These are phyloP conservation scores for Rhaphigaster nebulosa DNA, from an alignment of 2,888 invertebrate species.

Conservation along the genomic window DNA sequence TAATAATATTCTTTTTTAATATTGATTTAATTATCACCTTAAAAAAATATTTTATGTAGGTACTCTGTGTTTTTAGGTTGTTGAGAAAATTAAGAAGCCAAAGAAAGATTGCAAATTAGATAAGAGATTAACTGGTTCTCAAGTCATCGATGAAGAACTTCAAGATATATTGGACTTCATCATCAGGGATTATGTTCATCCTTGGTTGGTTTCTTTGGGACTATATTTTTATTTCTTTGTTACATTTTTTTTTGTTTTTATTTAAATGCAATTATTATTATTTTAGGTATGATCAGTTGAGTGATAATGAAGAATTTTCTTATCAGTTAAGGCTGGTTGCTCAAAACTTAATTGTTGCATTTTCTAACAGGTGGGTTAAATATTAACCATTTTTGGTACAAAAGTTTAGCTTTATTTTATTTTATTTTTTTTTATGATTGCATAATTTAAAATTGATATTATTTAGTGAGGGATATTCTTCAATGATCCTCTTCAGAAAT, in stretches of 20 bases:
- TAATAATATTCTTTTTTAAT: background rate
- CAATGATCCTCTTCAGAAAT: no score
- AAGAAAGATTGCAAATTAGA: slow-evolving; percentile 67
- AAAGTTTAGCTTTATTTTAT: background rate
- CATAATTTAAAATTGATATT: background rate
- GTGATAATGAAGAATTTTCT: slow-evolving; percentile 81
- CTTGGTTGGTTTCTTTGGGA: slow-evolving; percentile 71
- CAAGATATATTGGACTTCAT: slow-evolving; percentile 87
- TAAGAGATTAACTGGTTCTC: slow-evolving; percentile 84
- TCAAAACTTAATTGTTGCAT: slow-evolving; percentile 79
- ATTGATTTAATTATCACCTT: background rate
- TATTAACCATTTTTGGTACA: background rate
- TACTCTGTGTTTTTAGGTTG: slow-evolving; percentile 57
- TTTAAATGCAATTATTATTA: background rate
- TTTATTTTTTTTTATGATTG: background rate
- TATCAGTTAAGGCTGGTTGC: slow-evolving; percentile 78
- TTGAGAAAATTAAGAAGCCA: slow-evolving; percentile 64
- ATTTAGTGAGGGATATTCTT: no score
- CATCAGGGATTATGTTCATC: slow-evolving; percentile 85
- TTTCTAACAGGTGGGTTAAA: slow-evolving; percentile 76
- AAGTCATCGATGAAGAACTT: slow-evolving; percentile 86
- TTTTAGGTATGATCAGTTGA: slow-evolving; percentile 71
- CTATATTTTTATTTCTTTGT: background rate
- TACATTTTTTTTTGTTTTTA: background rate
- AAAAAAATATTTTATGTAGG: no score